phyloP scores from a whole-genome alignment of 2,888 invertebrate genomes.

The Eristalinus sepulchralis region DNA sequence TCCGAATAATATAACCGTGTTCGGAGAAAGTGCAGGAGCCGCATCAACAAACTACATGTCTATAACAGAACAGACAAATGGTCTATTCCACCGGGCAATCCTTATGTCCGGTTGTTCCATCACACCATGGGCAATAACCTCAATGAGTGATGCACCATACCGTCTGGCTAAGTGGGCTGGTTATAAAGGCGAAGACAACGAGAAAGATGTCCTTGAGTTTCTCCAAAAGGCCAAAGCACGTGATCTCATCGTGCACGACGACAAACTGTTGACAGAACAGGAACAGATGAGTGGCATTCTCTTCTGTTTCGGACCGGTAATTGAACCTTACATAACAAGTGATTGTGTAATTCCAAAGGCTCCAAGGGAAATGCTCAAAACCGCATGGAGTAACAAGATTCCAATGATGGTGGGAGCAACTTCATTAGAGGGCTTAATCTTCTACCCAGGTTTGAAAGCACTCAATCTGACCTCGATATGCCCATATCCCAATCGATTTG shows the following conservation, averaged over 20 bases:
- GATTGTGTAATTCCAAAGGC: slow-evolving; percentile 78
- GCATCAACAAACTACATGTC: slow-evolving; percentile 81
- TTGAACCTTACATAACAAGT: slow-evolving; percentile 77
- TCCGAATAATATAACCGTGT: slow-evolving; percentile 82
- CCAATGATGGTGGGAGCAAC: slow-evolving; percentile 79
- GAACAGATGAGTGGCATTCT: slow-evolving; percentile 74
- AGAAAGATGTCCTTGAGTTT: slow-evolving; percentile 78
- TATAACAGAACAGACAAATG: slow-evolving; percentile 81
- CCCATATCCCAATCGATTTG: no score
- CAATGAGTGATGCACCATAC: slow-evolving; percentile 74
- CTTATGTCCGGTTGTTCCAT: slow-evolving; percentile 78
- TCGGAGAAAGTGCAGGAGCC: slow-evolving; percentile 82
- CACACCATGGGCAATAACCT: slow-evolving; percentile 75
- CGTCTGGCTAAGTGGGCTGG: slow-evolving; percentile 77
- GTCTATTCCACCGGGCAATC: slow-evolving; percentile 79
- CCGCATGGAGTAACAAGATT: slow-evolving; percentile 79
- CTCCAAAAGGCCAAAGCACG: slow-evolving; percentile 76
- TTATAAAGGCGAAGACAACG: slow-evolving; percentile 78
- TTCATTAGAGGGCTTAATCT: slow-evolving; percentile 78
- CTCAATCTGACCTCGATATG: no score
- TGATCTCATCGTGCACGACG: slow-evolving; percentile 77
- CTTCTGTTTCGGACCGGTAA: slow-evolving; percentile 78
- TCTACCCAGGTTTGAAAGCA: slow-evolving; percentile 73
- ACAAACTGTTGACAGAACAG: slow-evolving; percentile 74
- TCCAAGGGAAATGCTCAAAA: slow-evolving; percentile 77